These are phyloP conservation scores for Callaeas wilsoni DNA, from an alignment of 2,113 vertebrate genomes.

Conservation along the genomic window DNA sequence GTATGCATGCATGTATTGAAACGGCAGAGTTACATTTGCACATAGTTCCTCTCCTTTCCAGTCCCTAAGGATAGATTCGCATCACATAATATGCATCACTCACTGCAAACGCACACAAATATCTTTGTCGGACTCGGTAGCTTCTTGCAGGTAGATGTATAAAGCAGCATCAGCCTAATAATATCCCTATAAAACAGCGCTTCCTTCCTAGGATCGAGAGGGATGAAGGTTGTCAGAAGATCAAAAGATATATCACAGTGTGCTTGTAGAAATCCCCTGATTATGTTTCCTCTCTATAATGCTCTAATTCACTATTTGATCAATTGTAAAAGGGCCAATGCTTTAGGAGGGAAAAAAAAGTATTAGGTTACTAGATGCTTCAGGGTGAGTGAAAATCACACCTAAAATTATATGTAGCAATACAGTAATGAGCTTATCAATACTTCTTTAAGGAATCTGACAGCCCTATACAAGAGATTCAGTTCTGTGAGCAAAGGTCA, in stretches of 20 bases:
- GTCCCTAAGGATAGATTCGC: neutral
- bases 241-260: constrained; percentile 74
- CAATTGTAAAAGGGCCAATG: constrained; percentile 59
- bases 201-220: constrained; percentile 61
- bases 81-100: neutral
- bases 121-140: constrained; percentile 30
- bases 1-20: neutral
- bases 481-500: constrained; percentile 71
- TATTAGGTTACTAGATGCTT: constrained; percentile 37
- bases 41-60: neutral
- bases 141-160: constrained; percentile 59
- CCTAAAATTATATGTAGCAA: constrained; percentile 57
- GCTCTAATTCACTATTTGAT: constrained; percentile 76
- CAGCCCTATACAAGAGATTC: constrained; percentile 62
- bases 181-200: constrained; percentile 67
- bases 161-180: constrained; percentile 68
- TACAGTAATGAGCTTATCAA: constrained; percentile 72
- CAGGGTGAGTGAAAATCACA: constrained; percentile 60
- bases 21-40: neutral
- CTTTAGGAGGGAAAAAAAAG: constrained; percentile 15
- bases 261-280: constrained; percentile 70
- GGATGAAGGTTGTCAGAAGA: constrained; percentile 76
- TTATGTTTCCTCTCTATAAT: constrained; percentile 69
- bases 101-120: neutral
- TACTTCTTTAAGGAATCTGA: constrained; percentile 72